phyloP scores from a whole-genome alignment of 2,797 vertebrate genomes.

The Nyctibius grandis region DNA sequence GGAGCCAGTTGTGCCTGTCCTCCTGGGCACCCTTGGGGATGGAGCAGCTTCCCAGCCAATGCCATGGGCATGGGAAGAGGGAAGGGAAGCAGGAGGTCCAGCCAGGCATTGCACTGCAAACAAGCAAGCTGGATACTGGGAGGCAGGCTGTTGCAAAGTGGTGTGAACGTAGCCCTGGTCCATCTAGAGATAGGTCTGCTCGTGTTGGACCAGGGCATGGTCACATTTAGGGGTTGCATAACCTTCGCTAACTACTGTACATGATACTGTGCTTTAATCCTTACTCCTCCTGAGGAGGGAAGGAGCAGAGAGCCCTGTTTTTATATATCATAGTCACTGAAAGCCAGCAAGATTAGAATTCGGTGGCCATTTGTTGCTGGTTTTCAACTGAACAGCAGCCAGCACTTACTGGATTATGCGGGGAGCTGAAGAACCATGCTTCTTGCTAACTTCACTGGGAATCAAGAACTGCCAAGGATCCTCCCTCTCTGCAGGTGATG shows the following conservation, averaged over 20 bases:
- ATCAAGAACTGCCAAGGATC: neutral
- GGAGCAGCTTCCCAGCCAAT: neutral
- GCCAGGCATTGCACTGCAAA: neutral
- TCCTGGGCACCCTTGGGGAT: neutral
- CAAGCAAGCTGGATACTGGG: neutral
- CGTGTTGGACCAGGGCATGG: neutral
- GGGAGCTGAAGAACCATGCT: neutral
- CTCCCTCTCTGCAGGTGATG: rapidly evolving
- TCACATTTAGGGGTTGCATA: neutral
- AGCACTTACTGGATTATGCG: neutral
- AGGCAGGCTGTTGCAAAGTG: neutral
- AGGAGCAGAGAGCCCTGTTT: neutral
- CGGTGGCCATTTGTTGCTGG: neutral
- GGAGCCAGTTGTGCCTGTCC: neutral
- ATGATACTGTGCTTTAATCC: neutral
- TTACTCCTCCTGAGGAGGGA: neutral
- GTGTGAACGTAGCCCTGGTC: rapidly evolving
- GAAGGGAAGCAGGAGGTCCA: neutral
- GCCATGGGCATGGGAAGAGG: neutral
- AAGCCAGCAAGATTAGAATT: neutral
- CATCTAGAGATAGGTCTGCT: neutral
- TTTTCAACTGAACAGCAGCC: neutral
- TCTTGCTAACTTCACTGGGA: neutral
- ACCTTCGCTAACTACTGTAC: neutral
- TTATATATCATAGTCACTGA: neutral